Evolutionary conservation across 2,888 invertebrate species (phyloP).

Genomic region (Drosophila paracracens): DNA sequence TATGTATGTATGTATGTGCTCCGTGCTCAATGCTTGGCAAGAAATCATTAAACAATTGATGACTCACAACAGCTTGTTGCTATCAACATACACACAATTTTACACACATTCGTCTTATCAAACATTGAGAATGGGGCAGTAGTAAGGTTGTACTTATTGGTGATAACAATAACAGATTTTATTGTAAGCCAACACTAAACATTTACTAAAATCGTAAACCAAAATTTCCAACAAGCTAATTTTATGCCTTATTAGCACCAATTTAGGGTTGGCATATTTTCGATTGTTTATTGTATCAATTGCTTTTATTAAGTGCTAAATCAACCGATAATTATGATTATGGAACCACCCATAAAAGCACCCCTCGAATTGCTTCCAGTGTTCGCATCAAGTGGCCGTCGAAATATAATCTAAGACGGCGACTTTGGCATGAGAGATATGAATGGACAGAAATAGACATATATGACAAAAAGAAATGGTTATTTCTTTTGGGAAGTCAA

Average conservation of each 20-base stretch:
- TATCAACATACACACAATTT: conserved; percentile 1
- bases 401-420: conserved; percentile 30
- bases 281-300: conserved; percentile 38
- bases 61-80: conserved; percentile 25
- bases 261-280: conserved; percentile 34
- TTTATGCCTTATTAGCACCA: conserved; percentile 25
- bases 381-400: conserved; percentile 26
- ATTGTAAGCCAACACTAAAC: conserved; percentile 19
- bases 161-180: conserved; percentile 29
- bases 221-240: conserved; percentile 11
- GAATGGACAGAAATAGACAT: conserved; percentile 17
- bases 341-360: conserved; percentile 13
- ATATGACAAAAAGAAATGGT: conserved; percentile 4
- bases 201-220: conserved; percentile 21
- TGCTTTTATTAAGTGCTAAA: conserved; percentile 33
- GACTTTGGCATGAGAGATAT: conserved; percentile 33
- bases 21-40: conserved; percentile 6
- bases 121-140: conserved; percentile 11
- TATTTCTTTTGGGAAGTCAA: background rate
- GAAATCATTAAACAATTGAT: conserved; percentile 7
- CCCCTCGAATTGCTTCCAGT: conserved; percentile 18
- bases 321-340: conserved; percentile 38
- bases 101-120: conserved; percentile 6
- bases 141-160: conserved; percentile 2
- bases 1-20: background rate